A percentile compares a stretch with the other conserved stretches of the same genome.
These are phyloP conservation scores for Caloenas nicobarica DNA, from an alignment of 2,113 vertebrate species.

Conservation along the genomic window DNA sequence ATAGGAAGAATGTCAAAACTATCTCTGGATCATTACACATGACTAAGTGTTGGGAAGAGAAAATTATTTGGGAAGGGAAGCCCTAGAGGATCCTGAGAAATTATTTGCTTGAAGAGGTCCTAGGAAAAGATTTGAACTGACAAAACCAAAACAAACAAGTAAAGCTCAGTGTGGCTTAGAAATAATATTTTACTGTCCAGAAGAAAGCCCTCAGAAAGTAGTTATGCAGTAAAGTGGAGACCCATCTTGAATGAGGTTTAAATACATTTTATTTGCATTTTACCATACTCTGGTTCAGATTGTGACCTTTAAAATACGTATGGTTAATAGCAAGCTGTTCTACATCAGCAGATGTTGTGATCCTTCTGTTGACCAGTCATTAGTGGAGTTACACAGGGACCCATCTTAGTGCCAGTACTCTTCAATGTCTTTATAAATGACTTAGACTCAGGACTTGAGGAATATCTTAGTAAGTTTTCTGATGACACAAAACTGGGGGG, in stretches of 20 bases:
- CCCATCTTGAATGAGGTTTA: background rate
- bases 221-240: background rate
- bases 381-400: no score
- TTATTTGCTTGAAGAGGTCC: background rate
- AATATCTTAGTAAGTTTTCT: no score
- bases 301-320: background rate
- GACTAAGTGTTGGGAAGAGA: background rate
- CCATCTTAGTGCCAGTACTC: no score
- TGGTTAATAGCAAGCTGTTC: background rate
- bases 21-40: background rate
- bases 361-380: background rate
- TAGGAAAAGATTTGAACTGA: background rate
- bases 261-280: background rate
- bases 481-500: no score
- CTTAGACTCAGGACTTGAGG: no score
- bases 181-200: background rate
- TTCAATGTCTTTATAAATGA: no score
- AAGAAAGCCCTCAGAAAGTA: background rate
- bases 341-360: background rate
- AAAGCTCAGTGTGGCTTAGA: background rate
- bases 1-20: background rate
- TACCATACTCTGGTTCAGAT: background rate
- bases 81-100: background rate
- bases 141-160: background rate
- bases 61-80: background rate